Base-by-base conservation (phyloP, 2,888 invertebrate species). In the Protonemura montana region DNA sequence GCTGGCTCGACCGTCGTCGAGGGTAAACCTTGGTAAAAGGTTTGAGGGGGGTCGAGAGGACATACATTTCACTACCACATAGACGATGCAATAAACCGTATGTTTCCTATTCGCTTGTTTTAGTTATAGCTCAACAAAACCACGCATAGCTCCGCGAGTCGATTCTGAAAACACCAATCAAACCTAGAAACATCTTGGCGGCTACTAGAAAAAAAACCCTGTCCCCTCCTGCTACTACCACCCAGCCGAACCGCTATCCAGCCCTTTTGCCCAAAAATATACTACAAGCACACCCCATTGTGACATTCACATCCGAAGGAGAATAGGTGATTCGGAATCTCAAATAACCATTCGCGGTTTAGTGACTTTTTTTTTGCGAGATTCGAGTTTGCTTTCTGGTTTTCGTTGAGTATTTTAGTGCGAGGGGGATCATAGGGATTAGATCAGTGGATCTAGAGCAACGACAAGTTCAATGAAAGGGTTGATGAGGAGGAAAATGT, bases 51-150 rank as follows among this genome's bases (percentile, higher is more conserved):
- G 13, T 13, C 59, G 6, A 21, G 59, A 21, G 16, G 13, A 7
- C 59, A 13, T 59, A 84, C 84, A 84, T 84, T 84, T 84, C 84
- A 84, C 84, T 84, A 84, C 84, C 84, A 76, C 59, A 81, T 81
- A 81, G 59, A 29, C 59, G 84, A 84, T 85, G 85, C 85, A 85
- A 78, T 80, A 78, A 85, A 78, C 78, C 76, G 80, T 85, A 85
- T 85, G 84, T 86, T 85, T 86, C 85, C 87, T 86, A 82, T 86
- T 85, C 85, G 87, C 87, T 87, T 87, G 87, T 87, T 87, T 87
- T 85, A 87, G 87, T 87, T 87, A 87, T 87, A 82, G 87, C 87
- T 87, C 85, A 83, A 87, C 86, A 86, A 87, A 87, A 87, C 81
- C 81, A 25, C 82, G 42, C 41, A 83, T 16, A 13, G n/a, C n/a